Conservation (phyloP, 2,113 vertebrate genomes). For the Oceanites oceanicus region DNA sequence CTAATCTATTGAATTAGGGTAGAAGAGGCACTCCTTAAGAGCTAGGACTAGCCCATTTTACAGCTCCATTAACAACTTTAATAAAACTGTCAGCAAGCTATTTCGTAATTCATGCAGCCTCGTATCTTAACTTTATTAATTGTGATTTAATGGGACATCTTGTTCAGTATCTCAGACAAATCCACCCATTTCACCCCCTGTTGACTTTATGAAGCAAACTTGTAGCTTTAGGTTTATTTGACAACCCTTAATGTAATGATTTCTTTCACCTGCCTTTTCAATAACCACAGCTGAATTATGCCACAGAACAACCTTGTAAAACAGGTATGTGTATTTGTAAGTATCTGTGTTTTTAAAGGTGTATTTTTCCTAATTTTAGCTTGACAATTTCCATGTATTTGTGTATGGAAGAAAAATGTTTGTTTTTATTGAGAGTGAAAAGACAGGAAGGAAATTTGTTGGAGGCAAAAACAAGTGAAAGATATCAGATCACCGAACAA, state of each 20-base stretch:
- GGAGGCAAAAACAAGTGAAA: neutral
- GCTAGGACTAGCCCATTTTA: neutral
- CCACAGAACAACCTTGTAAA: neutral
- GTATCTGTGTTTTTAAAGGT: neutral
- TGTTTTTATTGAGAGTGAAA: neutral
- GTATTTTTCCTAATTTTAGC: neutral
- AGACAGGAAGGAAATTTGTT: neutral
- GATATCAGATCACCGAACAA: neutral
- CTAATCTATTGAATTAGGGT: neutral
- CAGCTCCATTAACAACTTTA: conserved; percentile 1
- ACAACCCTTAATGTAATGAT: neutral
- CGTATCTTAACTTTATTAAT: neutral
- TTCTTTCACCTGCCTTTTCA: neutral
- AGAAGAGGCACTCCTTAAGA: neutral
- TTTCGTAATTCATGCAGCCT: neutral
- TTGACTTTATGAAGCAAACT: neutral
- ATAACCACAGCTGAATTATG: neutral
- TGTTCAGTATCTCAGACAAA: neutral
- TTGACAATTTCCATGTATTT: neutral
- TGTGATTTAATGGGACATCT: conserved; percentile 12
- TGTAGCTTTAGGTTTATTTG: neutral
- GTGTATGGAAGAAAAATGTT: neutral
- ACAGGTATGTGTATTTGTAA: neutral
- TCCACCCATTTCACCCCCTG: neutral
- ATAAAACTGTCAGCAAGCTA: conserved; percentile 14